A percentile compares a stretch with the other conserved stretches of the same genome.
phyloP scores from a whole-genome alignment of 2,797 vertebrate species.

The Vultur gryphus region DNA sequence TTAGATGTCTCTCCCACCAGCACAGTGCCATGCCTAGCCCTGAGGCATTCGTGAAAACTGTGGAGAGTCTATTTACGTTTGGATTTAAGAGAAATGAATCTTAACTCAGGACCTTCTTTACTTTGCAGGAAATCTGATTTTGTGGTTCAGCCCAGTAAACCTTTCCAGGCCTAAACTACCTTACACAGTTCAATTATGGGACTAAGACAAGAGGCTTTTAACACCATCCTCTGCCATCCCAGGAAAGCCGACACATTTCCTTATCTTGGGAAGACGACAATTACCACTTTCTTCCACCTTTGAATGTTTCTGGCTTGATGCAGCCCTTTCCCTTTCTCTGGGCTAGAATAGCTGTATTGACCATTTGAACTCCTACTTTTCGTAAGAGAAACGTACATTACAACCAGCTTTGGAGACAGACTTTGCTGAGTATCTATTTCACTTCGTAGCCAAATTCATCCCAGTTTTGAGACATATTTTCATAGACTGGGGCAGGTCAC shows the following conservation, averaged over 20 bases:
- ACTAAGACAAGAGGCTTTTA: neutral
- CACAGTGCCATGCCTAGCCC: neutral
- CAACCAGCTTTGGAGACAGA: neutral
- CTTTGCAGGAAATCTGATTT: neutral
- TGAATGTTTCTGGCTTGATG: neutral
- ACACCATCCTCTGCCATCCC: neutral
- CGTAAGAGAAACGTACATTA: rapidly evolving
- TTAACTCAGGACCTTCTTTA: neutral
- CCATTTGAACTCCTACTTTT: neutral
- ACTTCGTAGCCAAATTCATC: neutral
- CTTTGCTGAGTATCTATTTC: neutral
- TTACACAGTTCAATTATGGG: neutral
- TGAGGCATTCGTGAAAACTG: rapidly evolving
- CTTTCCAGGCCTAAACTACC: neutral
- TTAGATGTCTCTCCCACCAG: neutral
- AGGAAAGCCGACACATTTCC: neutral
- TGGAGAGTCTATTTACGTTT: neutral
- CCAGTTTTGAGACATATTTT: neutral
- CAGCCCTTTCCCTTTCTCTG: neutral
- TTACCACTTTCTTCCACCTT: neutral
- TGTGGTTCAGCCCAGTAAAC: neutral
- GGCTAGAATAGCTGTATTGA: neutral
- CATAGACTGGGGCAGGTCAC: neutral
- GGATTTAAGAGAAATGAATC: neutral
- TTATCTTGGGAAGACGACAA: neutral